Conservation (phyloP, 2,888 invertebrate species). For the Elaeidobius kamerunicus region DNA sequence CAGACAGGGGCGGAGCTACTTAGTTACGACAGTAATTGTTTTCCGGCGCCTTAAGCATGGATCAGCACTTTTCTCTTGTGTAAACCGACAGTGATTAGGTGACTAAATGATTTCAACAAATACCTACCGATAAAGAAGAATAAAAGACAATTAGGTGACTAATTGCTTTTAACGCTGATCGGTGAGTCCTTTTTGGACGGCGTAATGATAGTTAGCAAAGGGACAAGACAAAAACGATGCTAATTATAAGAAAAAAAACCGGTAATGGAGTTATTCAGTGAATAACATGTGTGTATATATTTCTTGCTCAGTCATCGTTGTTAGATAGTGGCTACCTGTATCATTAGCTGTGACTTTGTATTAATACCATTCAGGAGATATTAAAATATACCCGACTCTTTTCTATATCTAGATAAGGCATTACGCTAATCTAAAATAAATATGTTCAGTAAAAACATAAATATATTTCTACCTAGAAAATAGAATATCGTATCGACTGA, state of each 20-base stretch:
- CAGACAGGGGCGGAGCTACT: conserved; percentile 35
- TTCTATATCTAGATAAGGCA: too few species aligned
- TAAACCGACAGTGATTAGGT: conserved; percentile 45
- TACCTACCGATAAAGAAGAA: conserved; percentile 25
- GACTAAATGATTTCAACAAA: conserved; percentile 49
- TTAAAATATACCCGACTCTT: too few species aligned
- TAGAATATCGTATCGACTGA: too few species aligned
- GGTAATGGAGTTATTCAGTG: conserved; percentile 17
- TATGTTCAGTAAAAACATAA: too few species aligned
- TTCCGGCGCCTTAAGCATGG: conserved; percentile 47
- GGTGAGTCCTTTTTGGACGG: conserved; percentile 8
- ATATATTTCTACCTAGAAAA: too few species aligned
- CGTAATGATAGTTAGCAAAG: conserved; percentile 23
- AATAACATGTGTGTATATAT: conserved; percentile 15
- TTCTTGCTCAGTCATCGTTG: conserved; percentile 19
- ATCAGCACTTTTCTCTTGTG: conserved; percentile 47
- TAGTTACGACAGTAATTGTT: conserved; percentile 45
- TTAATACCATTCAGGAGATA: too few species aligned
- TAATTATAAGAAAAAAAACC: conserved; percentile 25
- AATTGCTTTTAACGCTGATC: conserved; percentile 30
- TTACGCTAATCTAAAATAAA: too few species aligned
- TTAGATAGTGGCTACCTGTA: neutral
- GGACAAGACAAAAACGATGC: conserved; percentile 23
- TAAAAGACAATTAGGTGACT: conserved; percentile 31
- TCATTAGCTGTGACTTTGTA: too few species aligned